Conservation (phyloP, 2,113 vertebrate species). For the Calypte anna region DNA sequence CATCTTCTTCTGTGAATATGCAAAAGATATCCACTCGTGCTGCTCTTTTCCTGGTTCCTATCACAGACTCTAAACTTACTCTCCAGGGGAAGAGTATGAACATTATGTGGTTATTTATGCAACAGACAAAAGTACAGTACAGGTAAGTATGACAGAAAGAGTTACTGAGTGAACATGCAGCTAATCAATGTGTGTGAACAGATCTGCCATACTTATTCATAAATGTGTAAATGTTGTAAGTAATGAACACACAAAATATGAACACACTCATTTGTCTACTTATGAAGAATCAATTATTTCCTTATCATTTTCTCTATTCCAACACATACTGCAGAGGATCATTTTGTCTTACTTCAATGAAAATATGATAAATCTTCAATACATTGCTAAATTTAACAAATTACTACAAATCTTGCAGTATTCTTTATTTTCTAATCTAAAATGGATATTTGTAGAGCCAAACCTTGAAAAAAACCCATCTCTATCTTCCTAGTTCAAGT, state of each 20-base stretch:
- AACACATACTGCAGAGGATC: conserved; percentile 23
- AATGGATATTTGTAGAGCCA: not conserved
- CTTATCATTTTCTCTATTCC: conserved; percentile 57
- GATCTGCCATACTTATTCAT: conserved; percentile 63
- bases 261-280: conserved; percentile 69
- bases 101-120: not conserved
- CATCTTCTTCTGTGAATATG: not conserved
- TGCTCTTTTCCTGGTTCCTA: not conserved
- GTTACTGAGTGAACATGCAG: conserved; percentile 35
- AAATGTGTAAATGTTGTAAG: conserved; percentile 69
- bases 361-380: conserved; percentile 70
- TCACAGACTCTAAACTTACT: not conserved
- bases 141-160: conserved; percentile 67
- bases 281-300: conserved; percentile 70
- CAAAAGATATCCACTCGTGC: fast-evolving
- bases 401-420: conserved; percentile 43
- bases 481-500: not conserved
- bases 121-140: not conserved
- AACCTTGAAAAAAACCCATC: not conserved
- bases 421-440: conserved; percentile 14
- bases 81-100: not conserved
- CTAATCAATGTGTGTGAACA: conserved; percentile 54
- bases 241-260: conserved; percentile 73
- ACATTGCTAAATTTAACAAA: conserved; percentile 58
- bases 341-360: conserved; percentile 68